Evolutionary conservation across 2,797 vertebrate species (phyloP), one percentile per base, ranked within the genome.

Genomic region (Morelia viridis): DNA sequence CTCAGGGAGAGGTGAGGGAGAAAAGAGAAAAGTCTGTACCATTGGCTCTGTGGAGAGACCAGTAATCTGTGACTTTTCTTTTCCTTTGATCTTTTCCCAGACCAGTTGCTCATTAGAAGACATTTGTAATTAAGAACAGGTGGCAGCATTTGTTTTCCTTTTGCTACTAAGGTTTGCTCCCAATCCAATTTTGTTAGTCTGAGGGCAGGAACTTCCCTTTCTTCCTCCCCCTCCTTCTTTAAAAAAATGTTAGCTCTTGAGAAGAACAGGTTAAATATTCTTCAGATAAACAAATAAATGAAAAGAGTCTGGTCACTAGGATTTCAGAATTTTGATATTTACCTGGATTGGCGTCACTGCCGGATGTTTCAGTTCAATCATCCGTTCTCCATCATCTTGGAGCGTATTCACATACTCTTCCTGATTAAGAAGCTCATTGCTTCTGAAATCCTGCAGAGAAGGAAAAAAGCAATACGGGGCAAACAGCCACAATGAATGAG

Each of bases 321-420:
- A 46, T 46, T 46, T 56, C 10, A 35, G 62, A 41, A 83, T 57
- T n/a, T 26, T 57, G 15, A 3, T 22, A 58, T 88, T 53, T 90
- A 99, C 99, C 98, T 98, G 96, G 93, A 99, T 98, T 19, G 98
- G 98, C 57, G 95, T 91, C n/a, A 97, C 95, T 26, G 98, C 99
- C 0, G 99, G 99, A 76, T 99, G 99, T 90, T 99, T 99, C 80
- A 99, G 94, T 91, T 98, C 98, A 4, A 99, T n/a, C 95, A 99
- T 98, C 90, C 98, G 97, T 68, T 99, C 98, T 12, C 98, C 99
- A 0, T 99, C 98, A 0, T 99, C 99, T 97, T 99, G 98, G 28
- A 99, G 97, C 90, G 97, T 97, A 97, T 99, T 99, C 94, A 99
- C 98, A 5, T 98, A 96, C 22, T 96, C 97, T 96, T 99, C 99